A percentile compares a stretch with the other conserved stretches of the same genome.
Conservation (phyloP, 2,888 invertebrate genomes). For the Pachydiplax longipennis region DNA sequence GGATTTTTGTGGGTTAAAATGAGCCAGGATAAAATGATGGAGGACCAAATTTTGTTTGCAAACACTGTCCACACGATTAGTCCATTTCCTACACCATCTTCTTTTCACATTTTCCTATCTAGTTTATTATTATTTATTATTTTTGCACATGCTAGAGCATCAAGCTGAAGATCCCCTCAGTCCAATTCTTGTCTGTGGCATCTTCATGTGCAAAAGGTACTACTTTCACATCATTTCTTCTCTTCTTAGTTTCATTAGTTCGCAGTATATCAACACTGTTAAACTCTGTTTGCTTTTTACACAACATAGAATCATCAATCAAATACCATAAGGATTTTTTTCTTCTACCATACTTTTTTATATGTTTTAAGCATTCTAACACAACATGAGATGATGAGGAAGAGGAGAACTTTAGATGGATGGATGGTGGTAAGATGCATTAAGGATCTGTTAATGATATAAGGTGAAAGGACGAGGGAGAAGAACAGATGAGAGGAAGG, state of each 20-base stretch:
- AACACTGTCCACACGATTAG: conserved; percentile 34
- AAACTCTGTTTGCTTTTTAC: conserved; percentile 47
- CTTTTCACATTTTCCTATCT: conserved; percentile 42
- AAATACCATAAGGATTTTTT: conserved; percentile 44
- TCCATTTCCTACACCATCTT: conserved; percentile 39
- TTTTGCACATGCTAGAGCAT: conserved; percentile 41
- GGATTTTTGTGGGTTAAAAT: conserved; percentile 6
- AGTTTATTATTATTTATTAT: conserved; percentile 43
- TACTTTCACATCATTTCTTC: conserved; percentile 41
- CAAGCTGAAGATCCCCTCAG: conserved; percentile 28
- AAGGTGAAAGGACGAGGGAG: not conserved
- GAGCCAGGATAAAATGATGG: conserved; percentile 34
- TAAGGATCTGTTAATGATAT: not conserved
- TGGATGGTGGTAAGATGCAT: not conserved
- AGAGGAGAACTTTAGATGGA: conserved; percentile 41
- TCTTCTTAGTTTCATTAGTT: conserved; percentile 42
- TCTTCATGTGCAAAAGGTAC: conserved; percentile 38
- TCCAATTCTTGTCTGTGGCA: conserved; percentile 40
- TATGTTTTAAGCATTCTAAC: conserved; percentile 45
- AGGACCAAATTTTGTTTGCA: conserved; percentile 45
- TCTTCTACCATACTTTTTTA: conserved; percentile 41
- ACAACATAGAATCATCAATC: conserved; percentile 46
- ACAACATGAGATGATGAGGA: conserved; percentile 46
- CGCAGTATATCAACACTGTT: conserved; percentile 45
- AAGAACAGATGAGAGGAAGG: conserved; percentile 16